Conservation (phyloP, 2,113 vertebrate species). For the Leptosomus discolor region DNA sequence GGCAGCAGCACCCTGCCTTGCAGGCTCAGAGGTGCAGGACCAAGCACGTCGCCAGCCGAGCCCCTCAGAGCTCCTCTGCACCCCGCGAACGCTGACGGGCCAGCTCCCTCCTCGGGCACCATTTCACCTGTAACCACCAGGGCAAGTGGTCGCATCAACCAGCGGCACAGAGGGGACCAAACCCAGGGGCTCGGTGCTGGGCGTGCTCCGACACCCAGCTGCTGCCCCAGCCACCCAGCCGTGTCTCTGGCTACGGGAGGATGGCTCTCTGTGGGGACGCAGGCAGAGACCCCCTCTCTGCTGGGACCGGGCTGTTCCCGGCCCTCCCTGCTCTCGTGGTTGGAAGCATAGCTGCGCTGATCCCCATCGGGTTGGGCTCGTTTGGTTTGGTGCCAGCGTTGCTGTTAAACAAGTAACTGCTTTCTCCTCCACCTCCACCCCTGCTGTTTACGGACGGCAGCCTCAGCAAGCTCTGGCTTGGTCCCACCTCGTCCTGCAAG, state of each 20-base stretch:
- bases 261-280: accelerated
- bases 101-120: neutral
- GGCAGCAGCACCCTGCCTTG: neutral
- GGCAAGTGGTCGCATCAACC: neutral
- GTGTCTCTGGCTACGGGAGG: neutral
- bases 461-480: neutral
- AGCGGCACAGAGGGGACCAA: accelerated
- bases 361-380: neutral
- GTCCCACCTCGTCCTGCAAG: neutral
- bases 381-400: neutral
- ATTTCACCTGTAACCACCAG: accelerated
- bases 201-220: neutral
- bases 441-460: neutral
- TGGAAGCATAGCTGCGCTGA: neutral
- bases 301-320: accelerated
- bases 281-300: neutral
- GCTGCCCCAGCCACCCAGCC: neutral
- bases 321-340: neutral
- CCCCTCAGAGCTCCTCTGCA: neutral
- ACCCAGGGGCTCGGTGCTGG: neutral
- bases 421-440: neutral
- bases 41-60: neutral
- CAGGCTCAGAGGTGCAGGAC: too few species aligned
- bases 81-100: accelerated
- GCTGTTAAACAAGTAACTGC: neutral